Evolutionary conservation across 2,797 vertebrate genomes (phyloP).

Genomic region (Danio aesculapii): DNA sequence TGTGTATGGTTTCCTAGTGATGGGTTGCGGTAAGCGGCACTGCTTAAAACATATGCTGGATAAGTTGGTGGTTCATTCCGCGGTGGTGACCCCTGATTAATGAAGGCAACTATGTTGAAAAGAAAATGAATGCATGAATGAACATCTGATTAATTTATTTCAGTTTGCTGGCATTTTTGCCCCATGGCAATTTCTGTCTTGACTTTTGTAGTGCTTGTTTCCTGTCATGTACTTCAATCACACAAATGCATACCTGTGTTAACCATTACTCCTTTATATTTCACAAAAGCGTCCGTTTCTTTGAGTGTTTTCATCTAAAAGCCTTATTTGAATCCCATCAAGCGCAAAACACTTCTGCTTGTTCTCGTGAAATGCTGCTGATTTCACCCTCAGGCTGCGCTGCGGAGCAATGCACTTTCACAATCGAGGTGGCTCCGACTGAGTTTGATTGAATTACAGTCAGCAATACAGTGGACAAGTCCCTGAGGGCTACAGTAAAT

Average conservation of each 20-base stretch:
- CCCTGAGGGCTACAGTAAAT: constrained; percentile 43
- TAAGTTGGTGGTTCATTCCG: no score
- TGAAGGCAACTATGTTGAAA: no score
- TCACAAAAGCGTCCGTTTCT: background rate
- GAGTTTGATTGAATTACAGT: constrained; percentile 53
- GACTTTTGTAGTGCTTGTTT: background rate
- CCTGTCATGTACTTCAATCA: background rate
- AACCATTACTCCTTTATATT: background rate
- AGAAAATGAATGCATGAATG: no score
- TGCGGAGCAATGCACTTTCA: constrained; percentile 7
- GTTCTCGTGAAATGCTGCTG: constrained; percentile 38
- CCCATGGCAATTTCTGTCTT: background rate
- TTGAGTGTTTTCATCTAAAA: constrained; percentile 30
- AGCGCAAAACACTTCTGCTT: background rate
- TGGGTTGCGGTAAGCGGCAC: no score
- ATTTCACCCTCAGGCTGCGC: constrained; percentile 34
- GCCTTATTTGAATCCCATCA: constrained; percentile 6
- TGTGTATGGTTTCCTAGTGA: no score
- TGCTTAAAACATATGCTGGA: no score
- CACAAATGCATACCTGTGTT: background rate
- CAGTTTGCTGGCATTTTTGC: background rate
- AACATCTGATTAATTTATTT: background rate
- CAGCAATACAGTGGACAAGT: constrained; percentile 49
- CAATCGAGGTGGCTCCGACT: constrained; percentile 24
- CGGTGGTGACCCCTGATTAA: no score